Conservation (phyloP, 2,113 vertebrate species). For the Leucoraja erinaceus region DNA sequence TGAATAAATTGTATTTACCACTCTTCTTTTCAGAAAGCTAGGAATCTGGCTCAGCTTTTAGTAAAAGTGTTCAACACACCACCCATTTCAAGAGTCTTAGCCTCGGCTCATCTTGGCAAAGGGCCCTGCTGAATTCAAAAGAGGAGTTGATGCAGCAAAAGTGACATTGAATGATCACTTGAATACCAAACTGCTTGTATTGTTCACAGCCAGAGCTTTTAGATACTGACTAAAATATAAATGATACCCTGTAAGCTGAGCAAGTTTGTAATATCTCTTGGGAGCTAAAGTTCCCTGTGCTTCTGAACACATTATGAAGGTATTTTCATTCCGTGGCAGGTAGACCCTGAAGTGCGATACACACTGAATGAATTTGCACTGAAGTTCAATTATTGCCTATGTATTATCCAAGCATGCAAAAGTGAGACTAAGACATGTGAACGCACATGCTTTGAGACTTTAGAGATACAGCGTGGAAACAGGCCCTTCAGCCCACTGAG, state of each 20-base stretch:
- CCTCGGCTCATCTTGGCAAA: not conserved
- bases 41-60: not conserved
- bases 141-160: conserved; percentile 19
- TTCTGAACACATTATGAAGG: not conserved
- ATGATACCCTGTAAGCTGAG: not conserved
- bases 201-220: not conserved
- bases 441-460: no score
- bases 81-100: not conserved
- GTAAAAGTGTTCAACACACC: not conserved
- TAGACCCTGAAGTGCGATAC: not conserved
- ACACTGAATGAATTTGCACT: not conserved
- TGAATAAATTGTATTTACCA: not conserved
- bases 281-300: conserved; percentile 4
- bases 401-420: not conserved
- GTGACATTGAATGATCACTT: not conserved
- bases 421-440: not conserved
- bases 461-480: no score
- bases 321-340: not conserved
- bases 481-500: no score
- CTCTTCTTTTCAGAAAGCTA: not conserved
- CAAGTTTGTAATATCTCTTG: not conserved
- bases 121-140: not conserved
- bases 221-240: not conserved
- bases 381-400: not conserved
- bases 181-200: not conserved